These are phyloP conservation scores for Hypselothyrea guttata DNA, from an alignment of 2,888 invertebrate genomes.

Conservation along the genomic window DNA sequence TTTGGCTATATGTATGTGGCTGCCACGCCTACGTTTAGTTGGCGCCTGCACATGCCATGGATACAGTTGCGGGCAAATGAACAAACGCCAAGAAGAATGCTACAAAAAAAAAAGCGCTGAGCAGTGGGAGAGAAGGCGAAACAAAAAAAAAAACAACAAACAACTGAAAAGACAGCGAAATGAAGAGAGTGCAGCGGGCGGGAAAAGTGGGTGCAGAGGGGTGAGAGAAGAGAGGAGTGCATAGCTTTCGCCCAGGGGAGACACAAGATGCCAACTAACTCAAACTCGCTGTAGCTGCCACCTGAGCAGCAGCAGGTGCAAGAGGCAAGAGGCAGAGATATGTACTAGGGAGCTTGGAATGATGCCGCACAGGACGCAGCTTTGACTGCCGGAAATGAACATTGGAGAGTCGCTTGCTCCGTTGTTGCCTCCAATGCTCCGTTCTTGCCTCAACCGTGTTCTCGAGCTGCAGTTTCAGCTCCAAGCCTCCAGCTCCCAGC, in stretches of 20 bases:
- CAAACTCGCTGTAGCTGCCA: slow-evolving; percentile 50
- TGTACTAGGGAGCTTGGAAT: not conserved
- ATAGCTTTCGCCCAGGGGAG: slow-evolving; percentile 6
- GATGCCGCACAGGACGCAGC: slow-evolving; percentile 59
- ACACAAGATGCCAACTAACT: slow-evolving; percentile 66
- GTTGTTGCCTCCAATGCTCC: too few species aligned
- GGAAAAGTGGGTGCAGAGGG: not conserved
- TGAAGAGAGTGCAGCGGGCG: slow-evolving; percentile 34
- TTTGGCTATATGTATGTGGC: slow-evolving; percentile 44
- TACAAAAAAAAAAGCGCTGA: slow-evolving; percentile 27
- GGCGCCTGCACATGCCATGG: slow-evolving; percentile 35
- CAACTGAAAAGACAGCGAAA: slow-evolving; percentile 34
- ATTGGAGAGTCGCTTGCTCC: slow-evolving; percentile 56
- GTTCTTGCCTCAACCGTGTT: too few species aligned
- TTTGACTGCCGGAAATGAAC: slow-evolving; percentile 76
- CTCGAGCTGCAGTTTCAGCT: slow-evolving; percentile 17
- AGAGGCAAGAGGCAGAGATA: not conserved
- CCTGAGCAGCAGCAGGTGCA: slow-evolving; percentile 13
- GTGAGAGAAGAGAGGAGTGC: not conserved
- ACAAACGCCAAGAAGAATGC: slow-evolving; percentile 73
- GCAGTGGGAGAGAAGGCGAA: not conserved
- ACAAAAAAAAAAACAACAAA: slow-evolving; percentile 8
- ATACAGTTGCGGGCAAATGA: slow-evolving; percentile 76
- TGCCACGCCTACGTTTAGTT: slow-evolving; percentile 28
- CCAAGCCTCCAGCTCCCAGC: slow-evolving; percentile 3